phyloP scores from a whole-genome alignment of 2,888 invertebrate species.

The Bombyx huttoni region DNA sequence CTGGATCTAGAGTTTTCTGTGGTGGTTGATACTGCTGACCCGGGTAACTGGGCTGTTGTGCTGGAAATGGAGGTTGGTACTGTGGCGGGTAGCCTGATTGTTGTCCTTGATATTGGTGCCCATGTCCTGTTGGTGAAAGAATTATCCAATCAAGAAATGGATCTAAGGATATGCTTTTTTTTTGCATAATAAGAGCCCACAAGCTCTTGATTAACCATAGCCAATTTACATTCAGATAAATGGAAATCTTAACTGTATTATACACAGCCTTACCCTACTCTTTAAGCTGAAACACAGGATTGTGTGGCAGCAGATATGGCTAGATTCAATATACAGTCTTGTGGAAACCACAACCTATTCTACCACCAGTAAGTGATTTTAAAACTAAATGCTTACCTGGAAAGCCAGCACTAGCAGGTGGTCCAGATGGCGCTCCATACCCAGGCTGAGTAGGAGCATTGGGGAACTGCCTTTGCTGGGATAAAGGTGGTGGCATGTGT shows the following conservation, averaged over 20 bases:
- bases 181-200: no score
- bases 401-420: slow-evolving; percentile 26
- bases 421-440: slow-evolving; percentile 26
- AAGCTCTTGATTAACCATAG: no score
- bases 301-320: no score
- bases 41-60: slow-evolving; percentile 51
- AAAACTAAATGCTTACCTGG: slow-evolving; percentile 24
- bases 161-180: no score
- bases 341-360: no score
- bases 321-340: no score
- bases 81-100: slow-evolving; percentile 46
- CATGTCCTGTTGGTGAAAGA: slow-evolving; percentile 12
- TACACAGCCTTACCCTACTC: no score
- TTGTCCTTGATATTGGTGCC: slow-evolving; percentile 17
- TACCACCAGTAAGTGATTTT: no score
- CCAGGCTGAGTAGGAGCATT: slow-evolving; percentile 31
- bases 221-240: no score
- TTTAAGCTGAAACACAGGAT: no score
- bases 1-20: slow-evolving; percentile 86
- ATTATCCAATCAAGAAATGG: neutral
- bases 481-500: slow-evolving; percentile 61
- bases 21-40: slow-evolving; percentile 56
- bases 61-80: slow-evolving; percentile 41
- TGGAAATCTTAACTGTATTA: no score
- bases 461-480: slow-evolving; percentile 38